A percentile compares a stretch with the other conserved stretches of the same genome.
Conservation (phyloP, 2,888 invertebrate genomes). For the Eumerus sabulonum region DNA sequence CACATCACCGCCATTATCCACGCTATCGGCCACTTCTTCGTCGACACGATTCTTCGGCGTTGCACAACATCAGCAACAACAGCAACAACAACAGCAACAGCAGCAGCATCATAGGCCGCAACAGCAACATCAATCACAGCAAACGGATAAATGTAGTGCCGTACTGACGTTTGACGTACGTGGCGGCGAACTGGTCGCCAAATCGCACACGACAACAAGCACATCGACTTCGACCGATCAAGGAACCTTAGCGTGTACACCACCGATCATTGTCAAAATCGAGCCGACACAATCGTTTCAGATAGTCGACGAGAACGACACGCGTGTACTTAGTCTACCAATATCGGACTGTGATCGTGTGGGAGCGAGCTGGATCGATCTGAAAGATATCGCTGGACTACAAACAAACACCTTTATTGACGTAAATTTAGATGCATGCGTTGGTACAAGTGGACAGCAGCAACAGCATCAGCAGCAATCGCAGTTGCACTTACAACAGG, state of each 20-base stretch:
- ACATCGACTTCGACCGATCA: conserved; percentile 55
- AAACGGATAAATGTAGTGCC: conserved; percentile 77
- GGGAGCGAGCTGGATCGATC: conserved; percentile 77
- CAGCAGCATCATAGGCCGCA: conserved; percentile 72
- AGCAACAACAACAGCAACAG: conserved; percentile 76
- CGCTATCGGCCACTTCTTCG: not conserved
- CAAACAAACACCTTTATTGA: conserved; percentile 71
- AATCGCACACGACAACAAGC: conserved; percentile 54
- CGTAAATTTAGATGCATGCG: conserved; percentile 67
- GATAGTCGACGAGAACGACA: conserved; percentile 77
- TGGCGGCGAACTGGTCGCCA: conserved; percentile 56
- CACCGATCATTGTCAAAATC: conserved; percentile 78
- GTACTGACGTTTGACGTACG: conserved; percentile 70
- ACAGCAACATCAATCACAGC: conserved; percentile 77
- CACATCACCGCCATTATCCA: conserved; percentile 74
- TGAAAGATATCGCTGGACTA: conserved; percentile 77
- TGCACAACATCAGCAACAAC: conserved; percentile 64
- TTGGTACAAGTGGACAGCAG: conserved; percentile 66
- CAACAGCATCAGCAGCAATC: conserved; percentile 41
- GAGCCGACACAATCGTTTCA: conserved; percentile 78
- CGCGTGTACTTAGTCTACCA: conserved; percentile 76
- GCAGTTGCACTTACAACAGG: conserved; percentile 24
- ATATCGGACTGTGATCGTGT: conserved; percentile 76
- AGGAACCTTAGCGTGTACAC: conserved; percentile 67
- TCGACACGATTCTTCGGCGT: conserved; percentile 33